Conservation (phyloP, 2,797 vertebrate genomes). For the Gymnothorax javanicus region DNA sequence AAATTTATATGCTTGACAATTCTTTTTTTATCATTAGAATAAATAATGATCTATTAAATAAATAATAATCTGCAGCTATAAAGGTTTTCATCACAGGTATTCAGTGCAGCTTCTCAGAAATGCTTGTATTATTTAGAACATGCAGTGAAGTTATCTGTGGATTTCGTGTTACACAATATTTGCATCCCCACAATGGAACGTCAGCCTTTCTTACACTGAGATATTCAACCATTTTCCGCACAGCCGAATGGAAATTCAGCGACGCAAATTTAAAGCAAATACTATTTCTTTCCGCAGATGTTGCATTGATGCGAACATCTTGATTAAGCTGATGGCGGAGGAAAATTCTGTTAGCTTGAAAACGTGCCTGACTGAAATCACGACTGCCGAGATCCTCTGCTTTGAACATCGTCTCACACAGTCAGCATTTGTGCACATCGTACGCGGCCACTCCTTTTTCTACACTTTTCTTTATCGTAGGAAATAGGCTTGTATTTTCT, state of each 20-base stretch:
- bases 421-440: not conserved
- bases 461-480: not conserved
- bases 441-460: not conserved
- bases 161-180: slow-evolving; percentile 5
- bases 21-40: slow-evolving; percentile 13
- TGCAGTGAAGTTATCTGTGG: not conserved
- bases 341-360: not conserved
- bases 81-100: not conserved
- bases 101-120: not conserved
- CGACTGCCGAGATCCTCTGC: not conserved
- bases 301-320: not conserved
- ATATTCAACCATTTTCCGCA: slow-evolving; percentile 18
- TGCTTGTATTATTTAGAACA: not conserved
- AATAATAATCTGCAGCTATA: too few relatives aligned
- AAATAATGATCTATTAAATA: not conserved
- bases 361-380: not conserved
- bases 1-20: not conserved
- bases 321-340: slow-evolving; percentile 13
- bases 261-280: slow-evolving; percentile 12
- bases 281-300: slow-evolving; percentile 12
- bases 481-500: not conserved
- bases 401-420: not conserved
- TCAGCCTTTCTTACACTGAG: slow-evolving; percentile 23
- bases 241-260: slow-evolving; percentile 22
- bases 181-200: slow-evolving; percentile 20